phyloP scores from a whole-genome alignment of 2,888 invertebrate species.

The Cyaniris semiargus region DNA sequence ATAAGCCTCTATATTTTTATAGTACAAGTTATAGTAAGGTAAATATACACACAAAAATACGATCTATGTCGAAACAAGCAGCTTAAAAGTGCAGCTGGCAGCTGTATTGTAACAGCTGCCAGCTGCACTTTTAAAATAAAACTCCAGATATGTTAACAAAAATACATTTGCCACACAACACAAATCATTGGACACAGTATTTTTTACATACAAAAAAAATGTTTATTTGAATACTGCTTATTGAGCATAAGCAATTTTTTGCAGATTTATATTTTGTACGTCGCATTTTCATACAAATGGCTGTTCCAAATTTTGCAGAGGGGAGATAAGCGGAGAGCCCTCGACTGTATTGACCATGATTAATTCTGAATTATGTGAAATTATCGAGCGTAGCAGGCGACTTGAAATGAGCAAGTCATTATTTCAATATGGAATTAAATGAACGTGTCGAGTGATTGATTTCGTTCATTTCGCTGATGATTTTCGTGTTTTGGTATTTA shows the following conservation, averaged over 20 bases:
- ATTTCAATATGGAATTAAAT: constrained; percentile 19
- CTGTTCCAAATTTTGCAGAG: neutral
- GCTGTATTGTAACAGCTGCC: too few species aligned
- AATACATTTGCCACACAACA: neutral
- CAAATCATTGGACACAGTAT: constrained; percentile 14
- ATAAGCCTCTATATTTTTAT: neutral
- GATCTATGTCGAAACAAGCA: constrained; percentile 13
- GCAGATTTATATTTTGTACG: constrained; percentile 14
- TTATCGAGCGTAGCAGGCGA: constrained; percentile 2
- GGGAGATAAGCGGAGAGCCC: constrained; percentile 6
- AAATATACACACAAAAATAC: constrained; percentile 16
- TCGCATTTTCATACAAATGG: neutral
- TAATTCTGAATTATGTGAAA: neutral
- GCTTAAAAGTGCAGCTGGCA: neutral
- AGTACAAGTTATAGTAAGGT: neutral
- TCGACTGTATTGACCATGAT: constrained; percentile 7
- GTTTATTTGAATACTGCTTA: constrained; percentile 11
- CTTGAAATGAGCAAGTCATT: constrained; percentile 12
- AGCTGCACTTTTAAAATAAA: neutral
- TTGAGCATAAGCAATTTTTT: constrained; percentile 11
- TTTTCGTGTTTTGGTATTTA: neutral
- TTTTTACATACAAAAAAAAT: neutral
- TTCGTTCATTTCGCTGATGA: neutral
- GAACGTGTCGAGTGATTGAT: neutral
- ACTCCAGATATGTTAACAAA: neutral